A percentile compares a stretch with the other conserved stretches of the same genome.
Evolutionary conservation across 1,140 invertebrate genomes (phyloP).

Genomic region (Drosophila varians): DNA sequence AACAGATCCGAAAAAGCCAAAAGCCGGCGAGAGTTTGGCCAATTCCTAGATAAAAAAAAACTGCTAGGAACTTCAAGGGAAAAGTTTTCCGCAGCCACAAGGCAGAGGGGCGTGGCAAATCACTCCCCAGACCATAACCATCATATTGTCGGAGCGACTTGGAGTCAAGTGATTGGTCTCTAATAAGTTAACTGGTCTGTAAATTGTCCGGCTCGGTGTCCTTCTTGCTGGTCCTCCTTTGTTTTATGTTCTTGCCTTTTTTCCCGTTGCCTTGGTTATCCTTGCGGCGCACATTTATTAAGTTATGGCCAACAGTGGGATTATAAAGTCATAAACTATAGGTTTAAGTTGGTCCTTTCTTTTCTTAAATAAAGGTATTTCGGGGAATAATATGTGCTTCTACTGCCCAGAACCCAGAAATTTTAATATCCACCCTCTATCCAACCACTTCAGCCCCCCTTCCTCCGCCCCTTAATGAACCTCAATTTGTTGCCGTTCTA

Average conservation of each 20-base stretch:
- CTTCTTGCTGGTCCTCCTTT: neutral
- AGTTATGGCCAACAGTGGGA: conserved; percentile 44
- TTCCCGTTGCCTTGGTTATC: conserved; percentile 22
- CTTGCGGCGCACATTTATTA: conserved; percentile 47
- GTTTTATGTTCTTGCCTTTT: too few species aligned
- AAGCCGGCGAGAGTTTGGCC: conserved; percentile 15
- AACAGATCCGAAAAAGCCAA: conserved; percentile 3
- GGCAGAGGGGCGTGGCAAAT: conserved; percentile 9
- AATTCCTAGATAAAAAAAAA: conserved; percentile 41
- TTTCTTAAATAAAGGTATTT: too few species aligned
- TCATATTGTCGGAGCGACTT: conserved; percentile 38
- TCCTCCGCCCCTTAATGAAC: conserved; percentile 14
- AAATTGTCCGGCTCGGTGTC: conserved; percentile 66
- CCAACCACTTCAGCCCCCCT: neutral
- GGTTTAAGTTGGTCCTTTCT: neutral
- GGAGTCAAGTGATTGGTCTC: conserved; percentile 39
- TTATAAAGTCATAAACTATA: conserved; percentile 17
- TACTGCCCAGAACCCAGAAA: too few species aligned
- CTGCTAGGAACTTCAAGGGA: conserved; percentile 41
- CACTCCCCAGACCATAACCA: neutral
- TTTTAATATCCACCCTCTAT: too few species aligned
- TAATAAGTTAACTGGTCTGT: conserved; percentile 74
- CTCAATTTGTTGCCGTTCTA: conserved; percentile 57
- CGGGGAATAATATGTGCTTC: too few species aligned
- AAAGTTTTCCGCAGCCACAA: conserved; percentile 57